Base-by-base conservation (phyloP, 2,888 invertebrate species). In the Parnassius smintheus region DNA sequence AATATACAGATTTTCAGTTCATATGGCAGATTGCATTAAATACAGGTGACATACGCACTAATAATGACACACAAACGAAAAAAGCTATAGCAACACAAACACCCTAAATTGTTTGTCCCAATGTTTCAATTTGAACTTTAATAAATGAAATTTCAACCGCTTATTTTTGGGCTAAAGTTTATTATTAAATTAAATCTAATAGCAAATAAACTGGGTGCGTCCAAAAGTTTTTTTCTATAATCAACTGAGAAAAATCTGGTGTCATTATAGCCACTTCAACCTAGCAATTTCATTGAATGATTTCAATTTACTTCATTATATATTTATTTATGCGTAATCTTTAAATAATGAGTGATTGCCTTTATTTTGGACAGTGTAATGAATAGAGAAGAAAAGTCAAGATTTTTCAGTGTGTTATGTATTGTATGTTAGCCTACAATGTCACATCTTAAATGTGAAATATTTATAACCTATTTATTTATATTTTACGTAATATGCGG, bases 271-370 rank as follows among this genome's bases (percentile, higher is more conserved):
- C 75, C 80, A 81, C 76, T 72, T 72, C 75, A 76, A 77, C 74
- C 77, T 74, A 76, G 74, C 80, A 78, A 76, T 85, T 84, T 82
- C 80, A 75, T 78, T 74, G 82, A 79, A 77, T 81, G 80, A 80
- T 84, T 90, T 91, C 91, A 91, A 91, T 91, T 91, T 86, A 82
- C 85, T 91, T 89, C 90, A 90, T 88, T 88, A 88, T 88, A 86
- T 91, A 89, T 90, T 90, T 91, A 90, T 89, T 88, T 90, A 89
- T 88, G 85, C 86, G 81, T 88, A 86, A 86, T 85, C 80, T 77
- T 75, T 68, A 75, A 82, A 86, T 84, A 83, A 89, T 87, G 86
- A 88, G 81, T 80, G 80, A 83, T 83, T 77, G 72, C 71, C 76
- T 72, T 72, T 70, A 68, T 68, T 72, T 69, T 52, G 75, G 72